These are phyloP conservation scores for Chaetoderma sp. DNA, from an alignment of 2,888 invertebrate species.

Conservation along the genomic window DNA sequence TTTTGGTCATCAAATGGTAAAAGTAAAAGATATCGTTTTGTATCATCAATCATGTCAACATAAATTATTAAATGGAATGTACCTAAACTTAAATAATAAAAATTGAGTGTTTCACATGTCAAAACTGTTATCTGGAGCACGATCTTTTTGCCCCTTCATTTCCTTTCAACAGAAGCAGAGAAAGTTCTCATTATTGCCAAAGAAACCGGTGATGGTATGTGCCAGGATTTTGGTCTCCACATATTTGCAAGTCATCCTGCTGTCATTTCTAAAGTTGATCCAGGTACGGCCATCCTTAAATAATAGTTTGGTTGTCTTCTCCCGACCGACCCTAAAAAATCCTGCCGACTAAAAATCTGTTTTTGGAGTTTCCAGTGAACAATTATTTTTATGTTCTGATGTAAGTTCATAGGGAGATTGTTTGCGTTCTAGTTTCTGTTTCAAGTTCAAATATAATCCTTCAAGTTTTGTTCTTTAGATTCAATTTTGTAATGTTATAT, in stretches of 20 bases:
- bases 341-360: no score
- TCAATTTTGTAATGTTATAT: no score
- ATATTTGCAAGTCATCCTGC: conserved; percentile 96
- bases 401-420: no score
- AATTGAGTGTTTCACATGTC: no score
- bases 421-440: no score
- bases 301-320: no score
- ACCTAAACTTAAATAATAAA: no score
- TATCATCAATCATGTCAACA: background rate
- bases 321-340: no score
- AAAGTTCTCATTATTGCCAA: conserved; percentile 48
- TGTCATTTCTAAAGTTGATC: conserved; percentile 95
- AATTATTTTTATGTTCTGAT: background rate
- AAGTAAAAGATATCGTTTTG: background rate
- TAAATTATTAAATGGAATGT: background rate
- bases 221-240: conserved; percentile 91
- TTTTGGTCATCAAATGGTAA: background rate
- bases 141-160: no score
- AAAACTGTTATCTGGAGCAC: background rate
- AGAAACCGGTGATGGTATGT: conserved; percentile 74
- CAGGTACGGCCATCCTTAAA: conserved; percentile 72
- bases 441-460: no score
- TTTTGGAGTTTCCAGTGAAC: no score
- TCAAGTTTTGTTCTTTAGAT: no score
- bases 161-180: conserved; percentile 58